Evolutionary conservation across 2,888 invertebrate species (phyloP), one percentile per base, ranked within the genome.

Genomic region (Panopea generosa): DNA sequence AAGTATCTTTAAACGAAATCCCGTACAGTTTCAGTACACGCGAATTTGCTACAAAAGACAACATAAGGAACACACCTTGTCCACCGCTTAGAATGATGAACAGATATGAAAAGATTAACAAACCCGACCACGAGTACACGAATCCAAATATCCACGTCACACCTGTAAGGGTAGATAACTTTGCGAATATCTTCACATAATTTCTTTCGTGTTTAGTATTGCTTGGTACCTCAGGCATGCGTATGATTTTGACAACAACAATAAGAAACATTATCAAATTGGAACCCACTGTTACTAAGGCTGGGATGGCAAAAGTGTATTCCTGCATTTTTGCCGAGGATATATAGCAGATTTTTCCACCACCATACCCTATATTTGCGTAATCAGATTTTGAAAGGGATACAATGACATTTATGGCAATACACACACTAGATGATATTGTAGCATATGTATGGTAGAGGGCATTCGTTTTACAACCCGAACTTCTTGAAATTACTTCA

Each of bases 111-210:
- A 67, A 24, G 11, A 24, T 24, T n/a, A 2, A 4, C 2, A 59
- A 3, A 18, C 22, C 50, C 18, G 67, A 57, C 20, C 14, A 50
- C 9, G 20, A 29, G 24, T 59, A 59, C 9, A 67, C 14, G 38
- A 67, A 50, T 11, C 59, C 67, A 52, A 67, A 67, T 6, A 52
- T 40, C 67, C 67, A 67, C 14, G 67, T 67, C 1, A 50, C 33
- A 7, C 69, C 69, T 16, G 69, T 70, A 14, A 70, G 38, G 2
- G 62, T 62, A 0, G 69, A 70, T 0, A 70, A 55, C 55, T 70
- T 70, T 3, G 29, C 47, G 18, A 70, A 62, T 7, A 70, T 47
- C 0, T 26, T 24, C 6, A 70, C n/a, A 16, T 70, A 24, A 26
- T 62, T 61, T 3, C 62, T 52, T 26, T 70, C 69, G 27, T 67